These are phyloP conservation scores for Gallinago jamesoni DNA, from an alignment of 2,113 vertebrate genomes.

Conservation along the genomic window DNA sequence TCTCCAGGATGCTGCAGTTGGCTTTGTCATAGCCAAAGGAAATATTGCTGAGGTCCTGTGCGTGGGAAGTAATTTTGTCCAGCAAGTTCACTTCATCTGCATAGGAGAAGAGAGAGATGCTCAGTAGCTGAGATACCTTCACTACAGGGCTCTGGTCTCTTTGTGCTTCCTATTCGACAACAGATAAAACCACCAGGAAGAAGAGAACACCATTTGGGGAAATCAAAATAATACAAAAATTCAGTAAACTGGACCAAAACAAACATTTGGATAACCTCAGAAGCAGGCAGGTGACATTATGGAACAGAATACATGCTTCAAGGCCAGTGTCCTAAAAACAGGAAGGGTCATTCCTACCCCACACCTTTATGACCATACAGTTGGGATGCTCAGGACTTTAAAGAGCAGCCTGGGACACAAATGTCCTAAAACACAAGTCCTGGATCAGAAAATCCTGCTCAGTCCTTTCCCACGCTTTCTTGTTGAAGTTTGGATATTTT, in stretches of 20 bases:
- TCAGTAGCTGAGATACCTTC: not conserved
- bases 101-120: not conserved
- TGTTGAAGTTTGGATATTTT: not conserved
- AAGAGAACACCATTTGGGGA: not conserved
- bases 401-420: not conserved
- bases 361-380: not conserved
- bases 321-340: not conserved
- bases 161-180: accelerated
- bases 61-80: slow-evolving; percentile 68
- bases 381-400: not conserved
- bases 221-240: not conserved
- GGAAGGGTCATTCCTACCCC: not conserved
- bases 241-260: not conserved
- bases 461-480: not conserved
- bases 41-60: slow-evolving; percentile 74
- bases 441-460: not conserved
- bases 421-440: not conserved
- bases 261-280: not conserved
- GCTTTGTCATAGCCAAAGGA: slow-evolving; percentile 68
- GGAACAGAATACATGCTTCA: accelerated
- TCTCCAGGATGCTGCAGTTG: slow-evolving; percentile 76
- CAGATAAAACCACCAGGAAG: not conserved
- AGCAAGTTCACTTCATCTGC: slow-evolving; percentile 84
- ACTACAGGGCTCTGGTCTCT: not conserved
- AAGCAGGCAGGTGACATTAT: not conserved